phyloP scores from a whole-genome alignment of 2,113 vertebrate genomes.

The Microtus pennsylvanicus region DNA sequence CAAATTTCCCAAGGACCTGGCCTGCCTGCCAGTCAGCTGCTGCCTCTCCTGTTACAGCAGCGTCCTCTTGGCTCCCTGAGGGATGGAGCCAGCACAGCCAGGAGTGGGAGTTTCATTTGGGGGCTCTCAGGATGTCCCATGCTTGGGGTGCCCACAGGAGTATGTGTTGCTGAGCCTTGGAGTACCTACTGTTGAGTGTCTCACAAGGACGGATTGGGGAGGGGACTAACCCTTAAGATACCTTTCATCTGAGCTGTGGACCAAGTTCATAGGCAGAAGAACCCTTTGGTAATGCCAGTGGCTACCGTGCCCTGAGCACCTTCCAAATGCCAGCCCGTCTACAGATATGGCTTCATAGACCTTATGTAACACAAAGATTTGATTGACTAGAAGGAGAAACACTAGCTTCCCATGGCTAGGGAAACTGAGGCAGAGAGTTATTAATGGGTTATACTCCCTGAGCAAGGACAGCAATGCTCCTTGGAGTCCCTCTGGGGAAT shows the following conservation, averaged over 20 bases:
- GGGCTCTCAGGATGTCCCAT: neutral
- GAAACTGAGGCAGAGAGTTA: neutral
- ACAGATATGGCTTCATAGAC: accelerated
- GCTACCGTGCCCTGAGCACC: neutral
- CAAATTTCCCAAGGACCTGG: constrained; percentile 70
- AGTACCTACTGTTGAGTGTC: neutral
- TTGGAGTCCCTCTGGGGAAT: neutral
- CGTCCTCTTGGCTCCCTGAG: neutral
- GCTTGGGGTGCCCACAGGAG: neutral
- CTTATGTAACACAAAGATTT: neutral
- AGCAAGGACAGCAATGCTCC: neutral
- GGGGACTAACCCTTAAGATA: neutral
- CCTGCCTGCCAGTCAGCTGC: constrained; percentile 79
- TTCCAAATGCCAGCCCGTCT: accelerated
- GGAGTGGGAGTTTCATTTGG: neutral
- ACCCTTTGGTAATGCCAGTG: neutral
- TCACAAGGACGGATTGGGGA: neutral
- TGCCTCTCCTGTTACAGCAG: constrained; percentile 71
- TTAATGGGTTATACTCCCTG: too few relatives aligned
- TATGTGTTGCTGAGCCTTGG: accelerated
- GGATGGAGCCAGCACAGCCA: neutral
- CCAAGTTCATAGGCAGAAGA: neutral
- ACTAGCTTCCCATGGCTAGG: neutral
- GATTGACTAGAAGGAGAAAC: neutral
- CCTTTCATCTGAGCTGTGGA: neutral